Conservation (phyloP, 2,797 vertebrate genomes). For the Bufotes viridis region DNA sequence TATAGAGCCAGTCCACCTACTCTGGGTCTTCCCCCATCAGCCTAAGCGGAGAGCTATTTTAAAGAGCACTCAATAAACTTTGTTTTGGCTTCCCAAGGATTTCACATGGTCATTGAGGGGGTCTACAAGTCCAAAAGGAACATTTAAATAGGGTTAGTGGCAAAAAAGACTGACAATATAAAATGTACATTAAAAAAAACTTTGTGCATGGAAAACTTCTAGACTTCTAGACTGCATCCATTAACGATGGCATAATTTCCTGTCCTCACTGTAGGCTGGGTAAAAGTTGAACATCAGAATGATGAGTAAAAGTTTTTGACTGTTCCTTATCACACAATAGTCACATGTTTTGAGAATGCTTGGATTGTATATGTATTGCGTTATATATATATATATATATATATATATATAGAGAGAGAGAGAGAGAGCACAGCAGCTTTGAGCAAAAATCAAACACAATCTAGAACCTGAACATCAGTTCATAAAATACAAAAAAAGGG, state of each 20-base stretch:
- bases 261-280: background rate
- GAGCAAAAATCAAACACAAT: too few relatives aligned
- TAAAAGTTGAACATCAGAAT: constrained; percentile 1
- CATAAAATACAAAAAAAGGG: too few relatives aligned
- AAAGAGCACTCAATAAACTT: background rate
- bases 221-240: background rate
- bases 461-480: too few relatives aligned
- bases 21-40: too few relatives aligned
- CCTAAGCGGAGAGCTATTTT: background rate
- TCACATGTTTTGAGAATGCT: background rate
- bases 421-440: too few relatives aligned
- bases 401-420: too few relatives aligned
- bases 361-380: background rate
- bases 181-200: background rate
- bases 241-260: background rate
- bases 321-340: background rate
- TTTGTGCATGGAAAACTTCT: background rate
- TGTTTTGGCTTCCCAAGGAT: background rate
- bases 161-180: background rate
- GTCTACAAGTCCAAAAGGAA: background rate
- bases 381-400: too few relatives aligned
- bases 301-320: constrained; percentile 17
- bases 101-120: background rate
- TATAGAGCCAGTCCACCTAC: too few relatives aligned
- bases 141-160: background rate